These are phyloP conservation scores for Prenolepis imparis DNA, from an alignment of 2,888 invertebrate genomes.

Conservation along the genomic window DNA sequence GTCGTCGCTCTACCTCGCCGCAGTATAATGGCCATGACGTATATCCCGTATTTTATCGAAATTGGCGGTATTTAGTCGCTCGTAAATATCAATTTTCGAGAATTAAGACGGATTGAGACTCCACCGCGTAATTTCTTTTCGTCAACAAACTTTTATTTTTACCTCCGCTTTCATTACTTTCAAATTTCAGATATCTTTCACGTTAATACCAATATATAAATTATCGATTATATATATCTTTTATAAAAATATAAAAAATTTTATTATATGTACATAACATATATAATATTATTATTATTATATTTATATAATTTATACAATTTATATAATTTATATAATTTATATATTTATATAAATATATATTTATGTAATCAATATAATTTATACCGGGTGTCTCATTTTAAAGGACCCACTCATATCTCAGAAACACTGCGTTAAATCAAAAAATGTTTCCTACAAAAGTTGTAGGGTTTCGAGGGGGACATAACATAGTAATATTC, in stretches of 20 bases:
- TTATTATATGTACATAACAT: not conserved
- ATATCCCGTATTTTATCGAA: slow-evolving; percentile 47
- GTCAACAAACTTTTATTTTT: not conserved
- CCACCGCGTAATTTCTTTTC: not conserved
- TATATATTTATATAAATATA: too few relatives aligned
- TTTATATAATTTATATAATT: too few relatives aligned
- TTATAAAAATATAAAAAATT: too few relatives aligned
- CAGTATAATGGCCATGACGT: slow-evolving; percentile 33
- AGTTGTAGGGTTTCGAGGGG: too few relatives aligned
- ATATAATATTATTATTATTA: too few relatives aligned
- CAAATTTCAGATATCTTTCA: not conserved
- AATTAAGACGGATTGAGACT: slow-evolving; percentile 10
- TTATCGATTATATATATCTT: not conserved
- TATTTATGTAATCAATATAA: too few relatives aligned
- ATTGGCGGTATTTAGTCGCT: slow-evolving; percentile 44
- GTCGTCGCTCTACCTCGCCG: slow-evolving; percentile 43
- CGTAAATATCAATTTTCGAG: slow-evolving; percentile 18
- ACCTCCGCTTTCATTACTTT: not conserved
- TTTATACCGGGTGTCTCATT: too few relatives aligned
- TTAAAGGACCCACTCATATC: too few relatives aligned
- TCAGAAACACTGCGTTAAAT: too few relatives aligned
- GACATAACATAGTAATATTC: too few relatives aligned
- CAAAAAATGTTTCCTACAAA: too few relatives aligned
- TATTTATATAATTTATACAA: too few relatives aligned
- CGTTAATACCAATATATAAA: not conserved